These are phyloP conservation scores for Pipa parva DNA, from an alignment of 2,113 vertebrate species.

Conservation along the genomic window DNA sequence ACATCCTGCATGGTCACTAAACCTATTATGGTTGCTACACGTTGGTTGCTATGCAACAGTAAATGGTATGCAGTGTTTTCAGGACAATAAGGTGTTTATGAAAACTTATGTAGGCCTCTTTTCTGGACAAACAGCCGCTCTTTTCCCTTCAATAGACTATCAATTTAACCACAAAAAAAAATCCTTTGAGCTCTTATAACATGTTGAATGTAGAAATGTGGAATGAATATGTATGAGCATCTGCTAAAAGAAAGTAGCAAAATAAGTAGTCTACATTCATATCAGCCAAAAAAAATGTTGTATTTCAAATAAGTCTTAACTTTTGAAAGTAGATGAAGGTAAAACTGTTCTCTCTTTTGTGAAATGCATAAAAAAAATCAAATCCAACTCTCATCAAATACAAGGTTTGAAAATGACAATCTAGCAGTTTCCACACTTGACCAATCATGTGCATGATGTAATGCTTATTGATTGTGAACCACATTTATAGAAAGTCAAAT, in stretches of 20 bases:
- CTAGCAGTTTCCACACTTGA: too few relatives aligned
- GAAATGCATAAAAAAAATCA: background rate
- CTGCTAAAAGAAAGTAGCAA: conserved; percentile 29
- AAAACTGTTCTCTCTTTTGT: background rate
- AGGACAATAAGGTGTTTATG: conserved; percentile 60
- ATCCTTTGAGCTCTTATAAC: conserved; percentile 14
- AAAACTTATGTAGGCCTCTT: conserved; percentile 56
- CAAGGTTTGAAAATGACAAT: too few relatives aligned
- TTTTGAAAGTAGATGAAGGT: conserved; percentile 4
- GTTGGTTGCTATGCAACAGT: conserved; percentile 70
- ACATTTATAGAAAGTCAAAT: too few relatives aligned
- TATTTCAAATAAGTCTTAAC: conserved; percentile 24
- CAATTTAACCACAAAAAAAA: conserved; percentile 6
- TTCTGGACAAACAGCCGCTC: conserved; percentile 15
- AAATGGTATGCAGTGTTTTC: conserved; percentile 66
- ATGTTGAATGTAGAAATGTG: conserved; percentile 10
- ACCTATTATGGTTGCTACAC: conserved; percentile 70
- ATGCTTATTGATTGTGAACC: too few relatives aligned
- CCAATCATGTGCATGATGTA: too few relatives aligned
- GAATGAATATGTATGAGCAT: conserved; percentile 43
- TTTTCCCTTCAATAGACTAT: background rate
- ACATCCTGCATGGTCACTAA: conserved; percentile 69
- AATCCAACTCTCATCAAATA: background rate
- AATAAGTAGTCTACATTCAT: conserved; percentile 31
- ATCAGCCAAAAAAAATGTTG: conserved; percentile 20